phyloP scores from a whole-genome alignment of 2,113 vertebrate genomes.

The Xenopus laevis region DNA sequence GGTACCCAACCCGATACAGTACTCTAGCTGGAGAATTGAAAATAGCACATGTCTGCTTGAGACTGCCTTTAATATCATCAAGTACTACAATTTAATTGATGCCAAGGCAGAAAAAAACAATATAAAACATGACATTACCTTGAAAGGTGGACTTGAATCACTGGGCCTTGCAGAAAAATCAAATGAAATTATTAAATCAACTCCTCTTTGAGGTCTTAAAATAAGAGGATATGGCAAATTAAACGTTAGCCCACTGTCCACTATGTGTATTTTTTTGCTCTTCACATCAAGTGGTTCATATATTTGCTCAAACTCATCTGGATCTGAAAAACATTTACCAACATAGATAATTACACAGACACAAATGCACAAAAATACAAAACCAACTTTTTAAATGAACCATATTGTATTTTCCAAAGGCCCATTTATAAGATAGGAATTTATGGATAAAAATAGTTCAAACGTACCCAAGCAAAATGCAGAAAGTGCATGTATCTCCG shows the following conservation, averaged over 20 bases:
- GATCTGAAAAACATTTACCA: constrained; percentile 67
- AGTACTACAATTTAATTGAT: neutral
- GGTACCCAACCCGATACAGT: no score
- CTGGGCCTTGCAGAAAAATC: constrained; percentile 93
- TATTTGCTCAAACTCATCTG: constrained; percentile 92
- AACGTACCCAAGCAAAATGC: no score
- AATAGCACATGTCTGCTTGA: no score
- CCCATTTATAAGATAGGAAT: no score
- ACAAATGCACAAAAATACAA: neutral
- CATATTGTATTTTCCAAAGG: no score
- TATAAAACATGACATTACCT: constrained; percentile 64
- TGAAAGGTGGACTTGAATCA: constrained; percentile 93
- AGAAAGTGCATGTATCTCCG: no score
- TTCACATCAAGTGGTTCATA: constrained; percentile 96
- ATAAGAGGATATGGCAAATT: constrained; percentile 92
- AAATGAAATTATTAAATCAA: constrained; percentile 93
- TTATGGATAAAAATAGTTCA: no score
- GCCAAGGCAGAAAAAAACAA: neutral
- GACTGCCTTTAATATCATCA: no score
- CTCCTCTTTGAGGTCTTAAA: constrained; percentile 80
- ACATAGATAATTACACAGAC: neutral
- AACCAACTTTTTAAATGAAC: no score
- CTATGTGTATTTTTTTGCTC: constrained; percentile 96
- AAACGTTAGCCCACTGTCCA: constrained; percentile 94
- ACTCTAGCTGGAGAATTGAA: no score